Percentiles rank a stretch among this genome's conserved stretches.
phyloP scores from a whole-genome alignment of 2,113 vertebrate genomes.

The Trichomycterus rosablanca region DNA sequence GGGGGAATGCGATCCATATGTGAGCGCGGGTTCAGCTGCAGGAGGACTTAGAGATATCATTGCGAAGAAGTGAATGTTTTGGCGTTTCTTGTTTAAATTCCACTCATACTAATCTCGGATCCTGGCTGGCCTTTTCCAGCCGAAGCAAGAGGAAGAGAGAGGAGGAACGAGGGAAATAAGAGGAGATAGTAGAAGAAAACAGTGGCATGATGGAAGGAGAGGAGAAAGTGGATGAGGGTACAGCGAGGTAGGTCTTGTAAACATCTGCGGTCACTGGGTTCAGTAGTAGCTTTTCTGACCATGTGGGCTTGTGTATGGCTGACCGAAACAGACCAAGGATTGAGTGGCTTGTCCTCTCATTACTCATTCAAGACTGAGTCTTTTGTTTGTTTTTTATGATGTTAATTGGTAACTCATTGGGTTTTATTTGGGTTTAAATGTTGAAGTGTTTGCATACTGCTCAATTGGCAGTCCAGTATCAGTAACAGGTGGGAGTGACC shows the following conservation, averaged over 20 bases:
- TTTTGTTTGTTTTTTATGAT: too few relatives aligned
- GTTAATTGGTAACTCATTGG: conserved; percentile 30
- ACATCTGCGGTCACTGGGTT: conserved; percentile 3
- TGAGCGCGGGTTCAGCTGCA: conserved; percentile 41
- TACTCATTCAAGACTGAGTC: background rate
- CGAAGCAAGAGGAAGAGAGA: conserved; percentile 17
- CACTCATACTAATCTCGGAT: conserved; percentile 50
- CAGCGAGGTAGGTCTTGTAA: conserved; percentile 32
- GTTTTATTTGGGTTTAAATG: conserved; percentile 1
- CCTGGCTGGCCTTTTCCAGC: conserved; percentile 35
- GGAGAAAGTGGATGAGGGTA: conserved; percentile 20
- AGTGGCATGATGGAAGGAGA: conserved; percentile 17
- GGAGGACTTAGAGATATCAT: too few relatives aligned
- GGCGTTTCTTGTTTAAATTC: conserved; percentile 53
- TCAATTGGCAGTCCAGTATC: background rate
- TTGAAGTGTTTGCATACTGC: background rate
- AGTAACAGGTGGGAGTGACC: background rate
- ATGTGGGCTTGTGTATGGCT: too few relatives aligned
- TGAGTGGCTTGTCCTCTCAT: background rate
- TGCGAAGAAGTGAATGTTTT: too few relatives aligned
- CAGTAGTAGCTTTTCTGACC: background rate
- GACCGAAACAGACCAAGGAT: background rate
- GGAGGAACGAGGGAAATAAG: conserved; percentile 1
- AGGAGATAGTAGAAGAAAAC: background rate
- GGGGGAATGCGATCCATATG: conserved; percentile 57